These are phyloP conservation scores for Propithecus perrieri DNA, from an alignment of 2,797 vertebrate genomes.

Conservation along the genomic window DNA sequence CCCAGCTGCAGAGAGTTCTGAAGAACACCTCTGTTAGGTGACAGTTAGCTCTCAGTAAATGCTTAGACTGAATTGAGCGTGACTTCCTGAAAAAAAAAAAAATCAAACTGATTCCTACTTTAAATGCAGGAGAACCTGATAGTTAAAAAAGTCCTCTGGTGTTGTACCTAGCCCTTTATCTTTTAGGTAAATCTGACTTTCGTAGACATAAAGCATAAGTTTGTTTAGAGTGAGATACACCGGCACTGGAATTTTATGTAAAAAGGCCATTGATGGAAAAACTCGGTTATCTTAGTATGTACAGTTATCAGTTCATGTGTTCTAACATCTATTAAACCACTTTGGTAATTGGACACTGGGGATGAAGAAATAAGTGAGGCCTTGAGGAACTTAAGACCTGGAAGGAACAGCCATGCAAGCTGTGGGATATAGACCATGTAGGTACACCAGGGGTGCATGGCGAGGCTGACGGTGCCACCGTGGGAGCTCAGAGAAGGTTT, in stretches of 20 bases:
- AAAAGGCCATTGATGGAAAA: neutral
- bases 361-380: neutral
- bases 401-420: neutral
- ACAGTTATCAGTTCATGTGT: neutral
- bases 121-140: neutral
- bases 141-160: neutral
- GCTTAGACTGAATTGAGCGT: neutral
- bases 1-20: neutral
- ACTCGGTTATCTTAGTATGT: neutral
- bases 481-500: neutral
- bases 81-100: neutral
- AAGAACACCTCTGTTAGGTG: neutral
- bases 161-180: neutral
- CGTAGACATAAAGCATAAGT: too few species aligned
- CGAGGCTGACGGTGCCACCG: too few species aligned
- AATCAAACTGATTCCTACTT: neutral
- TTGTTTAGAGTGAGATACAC: neutral
- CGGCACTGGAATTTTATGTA: neutral
- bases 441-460: neutral
- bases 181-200: conserved; percentile 35
- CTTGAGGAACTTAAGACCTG: neutral
- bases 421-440: neutral
- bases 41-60: neutral
- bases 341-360: neutral
- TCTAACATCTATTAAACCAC: neutral